A percentile compares a stretch with the other conserved stretches of the same genome.
These are phyloP conservation scores for Sabatieria punctata DNA, from an alignment of 2,888 invertebrate species.

Conservation along the genomic window DNA sequence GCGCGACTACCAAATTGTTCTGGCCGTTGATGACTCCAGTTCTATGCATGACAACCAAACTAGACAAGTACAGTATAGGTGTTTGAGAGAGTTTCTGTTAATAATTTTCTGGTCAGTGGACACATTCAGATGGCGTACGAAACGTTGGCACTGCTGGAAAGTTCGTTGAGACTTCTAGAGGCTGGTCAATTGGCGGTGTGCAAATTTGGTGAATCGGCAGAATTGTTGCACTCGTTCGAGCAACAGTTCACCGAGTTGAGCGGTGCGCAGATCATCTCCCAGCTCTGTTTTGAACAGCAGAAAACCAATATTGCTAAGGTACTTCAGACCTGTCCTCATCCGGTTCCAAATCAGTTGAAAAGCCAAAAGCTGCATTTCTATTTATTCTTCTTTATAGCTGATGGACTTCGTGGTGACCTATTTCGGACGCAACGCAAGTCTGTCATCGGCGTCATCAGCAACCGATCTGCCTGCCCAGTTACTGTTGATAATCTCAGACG, in stretches of 20 bases:
- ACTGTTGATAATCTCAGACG: slow-evolving; percentile 81
- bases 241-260: slow-evolving; percentile 58
- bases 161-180: slow-evolving; percentile 75
- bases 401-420: slow-evolving; percentile 4
- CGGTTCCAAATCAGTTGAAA: background rate
- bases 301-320: slow-evolving; percentile 64
- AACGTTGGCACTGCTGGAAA: slow-evolving; percentile 68
- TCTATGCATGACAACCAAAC: slow-evolving; percentile 43
- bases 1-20: slow-evolving; percentile 80
- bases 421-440: slow-evolving; percentile 11
- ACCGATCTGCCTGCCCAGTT: slow-evolving; percentile 47
- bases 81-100: background rate
- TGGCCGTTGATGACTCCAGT: slow-evolving; percentile 89
- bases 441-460: background rate
- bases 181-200: slow-evolving; percentile 78
- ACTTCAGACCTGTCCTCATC: slow-evolving; percentile 1
- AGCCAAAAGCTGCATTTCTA: background rate
- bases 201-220: slow-evolving; percentile 66
- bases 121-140: slow-evolving; percentile 58
- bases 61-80: slow-evolving; percentile 43
- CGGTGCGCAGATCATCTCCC: slow-evolving; percentile 46
- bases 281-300: slow-evolving; percentile 66
- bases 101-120: background rate
- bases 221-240: slow-evolving; percentile 66
- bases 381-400: slow-evolving; percentile 7